Evolutionary conservation across 2,113 vertebrate genomes (phyloP), one percentile per base, ranked within the genome.

Genomic region (Australoheros scitulus): DNA sequence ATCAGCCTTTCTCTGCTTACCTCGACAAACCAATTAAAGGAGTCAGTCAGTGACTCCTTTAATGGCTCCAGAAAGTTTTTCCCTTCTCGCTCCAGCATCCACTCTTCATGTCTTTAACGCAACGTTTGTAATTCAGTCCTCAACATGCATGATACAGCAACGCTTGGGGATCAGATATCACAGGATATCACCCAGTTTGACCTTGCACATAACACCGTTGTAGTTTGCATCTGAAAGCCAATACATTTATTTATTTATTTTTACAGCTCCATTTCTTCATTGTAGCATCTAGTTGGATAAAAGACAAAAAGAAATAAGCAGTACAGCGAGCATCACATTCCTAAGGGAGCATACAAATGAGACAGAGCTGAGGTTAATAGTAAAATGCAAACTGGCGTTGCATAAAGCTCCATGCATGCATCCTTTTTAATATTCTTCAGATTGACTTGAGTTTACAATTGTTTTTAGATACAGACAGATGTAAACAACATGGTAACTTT

Each of bases 291-390:
- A 81, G 80, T 76, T 55, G 11, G 65, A 76, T 81, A 80, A 81
- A 72, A 84, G 76, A 80, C 36, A 52, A 58, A 36, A 77, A 74
- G 81, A 86, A 90, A 79, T 89, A 36, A 36, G 82, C 86, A 90
- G 81, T 7, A 32, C 63, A 77, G 82, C 76, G 84, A 89, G 83
- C 29, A 6, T 18, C 56, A 14, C 47, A 83, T 61, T 91, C 85
- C 86, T 65, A 18, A 64, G 79, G 80, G 82, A 90, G 87, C 87
- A 92, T 92, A 90, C 87, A 83, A 88, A 92, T 94, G 87, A 93
- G 88, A 78, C 58, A 22, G 60, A 77, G 76, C 72, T 58, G 24
- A 74, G 38, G 63, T 60, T 64, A 79, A 84, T 70, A 74, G 76
- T 58, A 50, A 81, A 78, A 89, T 76, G 20, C 50, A 77, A 78